Percentiles rank a stretch among this genome's conserved stretches.
Evolutionary conservation across 2,113 vertebrate species (phyloP).

Genomic region (Engraulis encrasicolus): DNA sequence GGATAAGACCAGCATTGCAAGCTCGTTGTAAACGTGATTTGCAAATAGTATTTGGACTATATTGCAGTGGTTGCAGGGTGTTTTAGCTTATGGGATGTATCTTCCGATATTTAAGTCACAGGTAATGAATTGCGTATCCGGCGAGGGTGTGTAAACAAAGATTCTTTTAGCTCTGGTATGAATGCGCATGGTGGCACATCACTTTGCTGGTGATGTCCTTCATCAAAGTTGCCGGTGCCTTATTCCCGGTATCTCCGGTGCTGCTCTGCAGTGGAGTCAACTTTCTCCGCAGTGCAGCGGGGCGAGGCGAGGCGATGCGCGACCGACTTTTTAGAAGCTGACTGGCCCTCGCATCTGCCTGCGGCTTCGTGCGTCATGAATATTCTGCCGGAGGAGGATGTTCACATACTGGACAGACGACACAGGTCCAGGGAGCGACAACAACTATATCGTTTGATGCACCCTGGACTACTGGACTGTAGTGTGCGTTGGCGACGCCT

Average conservation of each 20-base stretch:
- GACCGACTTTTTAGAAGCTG: neutral
- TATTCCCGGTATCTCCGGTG: neutral
- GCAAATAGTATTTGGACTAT: no score
- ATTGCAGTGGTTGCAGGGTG: no score
- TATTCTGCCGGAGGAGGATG: neutral
- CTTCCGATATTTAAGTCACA: no score
- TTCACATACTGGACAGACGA: neutral
- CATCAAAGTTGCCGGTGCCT: neutral
- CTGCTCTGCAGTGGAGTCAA: neutral
- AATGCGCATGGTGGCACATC: neutral
- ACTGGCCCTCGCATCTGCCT: neutral
- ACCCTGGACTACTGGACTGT: no score
- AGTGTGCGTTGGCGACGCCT: neutral
- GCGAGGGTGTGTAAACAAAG: neutral
- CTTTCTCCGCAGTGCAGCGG: constrained; percentile 19
- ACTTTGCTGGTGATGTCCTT: no score
- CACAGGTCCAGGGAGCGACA: no score
- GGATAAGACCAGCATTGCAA: neutral
- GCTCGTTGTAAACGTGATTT: neutral
- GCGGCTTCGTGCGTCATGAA: neutral
- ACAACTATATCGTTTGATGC: no score
- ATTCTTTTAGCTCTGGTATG: neutral
- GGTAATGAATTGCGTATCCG: neutral
- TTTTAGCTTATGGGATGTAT: no score
- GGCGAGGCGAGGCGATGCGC: no score